phyloP scores from a whole-genome alignment of 2,797 vertebrate species.

The Myotis pilosus region DNA sequence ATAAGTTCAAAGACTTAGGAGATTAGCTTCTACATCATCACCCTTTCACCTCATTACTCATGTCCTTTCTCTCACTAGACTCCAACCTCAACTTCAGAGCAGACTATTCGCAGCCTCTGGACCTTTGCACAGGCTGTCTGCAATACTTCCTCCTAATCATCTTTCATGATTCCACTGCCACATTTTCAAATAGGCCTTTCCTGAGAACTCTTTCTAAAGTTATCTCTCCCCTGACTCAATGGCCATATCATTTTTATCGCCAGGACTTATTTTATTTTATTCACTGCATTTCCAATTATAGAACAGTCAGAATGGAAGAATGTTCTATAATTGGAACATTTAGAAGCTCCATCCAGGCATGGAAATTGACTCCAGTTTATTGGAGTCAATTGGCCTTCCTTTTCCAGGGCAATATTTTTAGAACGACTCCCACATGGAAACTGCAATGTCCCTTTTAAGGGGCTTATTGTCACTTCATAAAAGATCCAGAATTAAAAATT shows the following conservation, averaged over 20 bases:
- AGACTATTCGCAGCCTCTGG: neutral
- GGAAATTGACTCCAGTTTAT: neutral
- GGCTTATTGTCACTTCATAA: neutral
- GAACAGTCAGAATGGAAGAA: neutral
- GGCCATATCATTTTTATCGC: neutral
- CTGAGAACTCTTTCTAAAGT: neutral
- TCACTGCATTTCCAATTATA: neutral
- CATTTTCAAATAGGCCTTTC: neutral
- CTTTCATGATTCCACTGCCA: neutral
- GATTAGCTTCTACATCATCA: neutral
- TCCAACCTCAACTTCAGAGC: neutral
- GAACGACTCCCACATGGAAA: neutral
- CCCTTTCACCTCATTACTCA: rapidly evolving
- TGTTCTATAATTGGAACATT: too few species aligned
- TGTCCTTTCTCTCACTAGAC: neutral
- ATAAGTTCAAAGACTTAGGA: neutral
- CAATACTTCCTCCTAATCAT: neutral
- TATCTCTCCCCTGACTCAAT: rapidly evolving
- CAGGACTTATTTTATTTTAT: neutral
- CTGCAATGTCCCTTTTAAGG: neutral
- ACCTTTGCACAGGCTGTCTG: neutral
- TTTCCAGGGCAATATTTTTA: neutral
- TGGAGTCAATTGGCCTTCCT: neutral
- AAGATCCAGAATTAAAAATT: neutral
- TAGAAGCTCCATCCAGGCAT: neutral